A percentile compares a stretch with the other conserved stretches of the same genome.
Conservation (phyloP, 1,140 invertebrate genomes). For the Ruditapes philippinarum region DNA sequence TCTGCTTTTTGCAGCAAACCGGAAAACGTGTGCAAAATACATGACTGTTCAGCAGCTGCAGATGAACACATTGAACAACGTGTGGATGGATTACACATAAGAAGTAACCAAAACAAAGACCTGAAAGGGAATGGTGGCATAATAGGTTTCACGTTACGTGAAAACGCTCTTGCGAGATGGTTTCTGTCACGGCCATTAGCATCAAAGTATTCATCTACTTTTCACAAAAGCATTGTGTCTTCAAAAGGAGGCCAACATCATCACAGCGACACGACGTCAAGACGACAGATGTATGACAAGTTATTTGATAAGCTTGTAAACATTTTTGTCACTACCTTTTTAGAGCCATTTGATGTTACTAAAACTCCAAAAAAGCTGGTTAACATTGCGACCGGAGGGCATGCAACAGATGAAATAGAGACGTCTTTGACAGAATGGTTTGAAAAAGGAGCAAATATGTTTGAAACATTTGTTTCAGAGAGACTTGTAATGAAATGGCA, state of each 20-base stretch:
- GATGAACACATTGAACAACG: constrained; percentile 19
- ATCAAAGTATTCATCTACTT: constrained; percentile 29
- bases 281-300: neutral
- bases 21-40: neutral
- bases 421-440: neutral
- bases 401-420: neutral
- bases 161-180: constrained; percentile 35
- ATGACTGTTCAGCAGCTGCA: constrained; percentile 25
- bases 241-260: neutral
- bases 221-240: neutral
- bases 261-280: neutral
- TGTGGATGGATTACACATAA: constrained; percentile 58
- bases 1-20: constrained; percentile 2
- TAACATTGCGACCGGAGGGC: constrained; percentile 45
- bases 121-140: constrained; percentile 54
- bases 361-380: neutral
- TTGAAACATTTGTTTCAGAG: neutral
- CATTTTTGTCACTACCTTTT: constrained; percentile 17
- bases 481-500: neutral
- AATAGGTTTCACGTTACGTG: constrained; percentile 47
- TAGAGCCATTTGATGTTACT: constrained; percentile 44
- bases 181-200: constrained; percentile 43
- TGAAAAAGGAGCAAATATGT: too few species aligned
- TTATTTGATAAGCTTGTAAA: neutral
- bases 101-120: constrained; percentile 57